Conservation (phyloP, 2,797 vertebrate species). For the Hydrocynus forskahlii region DNA sequence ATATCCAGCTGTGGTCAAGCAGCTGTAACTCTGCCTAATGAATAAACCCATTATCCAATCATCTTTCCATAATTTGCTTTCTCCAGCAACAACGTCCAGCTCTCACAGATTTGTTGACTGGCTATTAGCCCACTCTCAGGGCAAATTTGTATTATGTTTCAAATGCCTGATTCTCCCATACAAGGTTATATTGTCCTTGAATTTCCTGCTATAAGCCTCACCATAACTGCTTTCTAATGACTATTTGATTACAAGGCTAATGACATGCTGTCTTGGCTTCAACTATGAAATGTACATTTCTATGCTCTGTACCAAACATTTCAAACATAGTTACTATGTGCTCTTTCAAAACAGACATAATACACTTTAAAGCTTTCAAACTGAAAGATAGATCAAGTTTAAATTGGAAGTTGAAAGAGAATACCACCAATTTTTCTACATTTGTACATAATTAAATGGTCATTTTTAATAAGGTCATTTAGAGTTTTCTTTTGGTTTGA, state of each 20-base stretch:
- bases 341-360: not conserved
- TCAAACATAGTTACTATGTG: not conserved
- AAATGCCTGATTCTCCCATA: not conserved
- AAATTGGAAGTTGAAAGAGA: not conserved
- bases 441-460: not conserved
- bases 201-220: not conserved
- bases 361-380: not conserved
- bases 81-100: not conserved
- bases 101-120: slow-evolving; percentile 1
- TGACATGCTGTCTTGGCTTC: not conserved
- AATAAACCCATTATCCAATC: slow-evolving; percentile 21
- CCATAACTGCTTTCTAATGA: not conserved
- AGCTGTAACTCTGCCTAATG: not conserved
- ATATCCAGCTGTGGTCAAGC: not conserved
- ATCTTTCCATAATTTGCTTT: slow-evolving; percentile 21
- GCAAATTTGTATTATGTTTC: slow-evolving; percentile 4
- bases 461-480: too few relatives aligned
- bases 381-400: not conserved
- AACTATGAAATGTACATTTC: not conserved
- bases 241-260: not conserved
- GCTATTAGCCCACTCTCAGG: slow-evolving; percentile 5
- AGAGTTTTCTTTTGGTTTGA: too few relatives aligned
- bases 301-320: not conserved
- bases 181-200: not conserved
- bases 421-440: not conserved